Evolutionary conservation across 2,113 vertebrate species (phyloP), one percentile per base, ranked within the genome.

Genomic region (Sorex fumeus): DNA sequence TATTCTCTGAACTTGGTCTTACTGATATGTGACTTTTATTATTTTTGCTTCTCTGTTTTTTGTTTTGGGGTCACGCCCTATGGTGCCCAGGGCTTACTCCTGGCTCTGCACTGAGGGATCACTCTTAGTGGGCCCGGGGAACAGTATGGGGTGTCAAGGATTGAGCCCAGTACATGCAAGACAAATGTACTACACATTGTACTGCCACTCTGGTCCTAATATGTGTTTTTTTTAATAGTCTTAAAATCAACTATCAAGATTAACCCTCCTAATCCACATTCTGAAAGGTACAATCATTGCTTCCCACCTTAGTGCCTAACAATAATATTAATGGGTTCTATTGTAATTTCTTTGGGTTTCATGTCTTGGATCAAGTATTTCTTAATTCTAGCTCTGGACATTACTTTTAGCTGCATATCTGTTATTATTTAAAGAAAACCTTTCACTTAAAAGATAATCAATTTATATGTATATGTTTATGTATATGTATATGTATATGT

Each of bases 341-440:
- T 45, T 45, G 32, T 27, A n/a, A 72, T 62, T 79, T 67, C 45
- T 78, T 71, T 16, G 16, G 64, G 81, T 4, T 77, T 25, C 8
- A 74, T 34, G 16, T 40, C 47, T 28, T 84, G 4, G 40, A n/a
- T 69, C 47, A 53, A 70, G 53, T 45, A 25, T 85, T 91, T 88
- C 69, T 72, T 71, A 25, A 87, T 40, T 34, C 28, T 92, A 62
- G 69, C 21, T 3, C 23, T 77, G n/a, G 0, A 11, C 62, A 69
- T 85, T 90, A 76, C 70, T 67, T 81, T 77, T 76, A 57, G 67
- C 43, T 71, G 21, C 69, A 60, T 79, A 75, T 34, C 40, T 70
- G 62, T 32, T 74, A 43, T 21, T 10, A 30, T 45, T 45, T 75
- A 18, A 28, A 12, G 21, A 81, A 32, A 3, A 66, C 53, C 23